Evolutionary conservation across 1,140 invertebrate species (phyloP), one percentile per base, ranked within the genome.

Genomic region (Cydia fagiglandana): DNA sequence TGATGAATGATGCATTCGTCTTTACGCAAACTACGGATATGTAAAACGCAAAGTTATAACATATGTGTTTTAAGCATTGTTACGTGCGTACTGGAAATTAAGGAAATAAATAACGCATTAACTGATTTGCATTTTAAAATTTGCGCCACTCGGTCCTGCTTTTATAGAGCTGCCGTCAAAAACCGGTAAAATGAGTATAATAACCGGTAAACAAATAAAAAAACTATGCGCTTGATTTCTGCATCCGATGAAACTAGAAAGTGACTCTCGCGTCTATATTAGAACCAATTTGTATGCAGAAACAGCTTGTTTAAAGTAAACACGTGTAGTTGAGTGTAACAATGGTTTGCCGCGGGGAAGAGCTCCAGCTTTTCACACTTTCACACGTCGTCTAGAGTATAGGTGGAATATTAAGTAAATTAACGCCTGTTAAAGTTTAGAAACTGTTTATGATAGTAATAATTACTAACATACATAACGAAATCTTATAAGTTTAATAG

Each of bases 101-200:
- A 20, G 56, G 20, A 61, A 61, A 56, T 56, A 28, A 28, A n/a
- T 24, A 56, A 24, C 56, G 10, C 17, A 17, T 24, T 24, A 56
- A 56, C 53, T 12, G 20, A 9, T 20, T 61, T 38, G 0, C 30
- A 34, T 17, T 70, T 70, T 17, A 17, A 70, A 41, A 1, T 70
- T 70, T 7, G 66, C 66, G 30, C 66, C n/a, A 17, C 34, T 41
- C n/a, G 34, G 15, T 5, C 15, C n/a, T n/a, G 30, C 34, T 38
- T 38, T 41, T 70, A 70, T 41, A 38, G 66, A 41, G 66, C 66
- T 38, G 45, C 30, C 6, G 10, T 20, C 41, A 78, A 78, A 64
- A 80, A 78, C 79, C 76, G 75, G 76, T 78, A 80, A 76, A 64
- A 66, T 66, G n/a, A 66, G 64, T 17, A n/a, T 20, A 41, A 70